Evolutionary conservation across 2,113 vertebrate species (phyloP), one percentile per base, ranked within the genome.

Genomic region (Cyrtonyx montezumae): DNA sequence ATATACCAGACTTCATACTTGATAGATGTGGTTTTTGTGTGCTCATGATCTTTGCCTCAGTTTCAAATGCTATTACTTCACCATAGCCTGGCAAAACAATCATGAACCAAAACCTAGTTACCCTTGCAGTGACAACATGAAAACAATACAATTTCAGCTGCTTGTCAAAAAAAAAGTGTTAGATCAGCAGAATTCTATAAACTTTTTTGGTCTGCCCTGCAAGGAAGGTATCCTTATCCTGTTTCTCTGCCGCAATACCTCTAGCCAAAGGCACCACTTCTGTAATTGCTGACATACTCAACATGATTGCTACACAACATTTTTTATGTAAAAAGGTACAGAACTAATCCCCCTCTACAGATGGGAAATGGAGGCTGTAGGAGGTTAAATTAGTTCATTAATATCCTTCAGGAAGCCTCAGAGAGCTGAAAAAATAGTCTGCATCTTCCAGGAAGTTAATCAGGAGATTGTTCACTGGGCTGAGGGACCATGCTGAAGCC

Each of bases 21-120:
- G 96, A 95, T 83, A 83, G 80, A 95, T 94, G 79, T 28, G 49
- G 5, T 76, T 97, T 94, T 92, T 96, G 93, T 79, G 93, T 97
- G 94, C 96, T 96, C 91, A 94, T 92, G 53, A 61, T 69, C 81
- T 90, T 95, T 81, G 69, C 82, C 91, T 96, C 79, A 93, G 84
- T 34, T 95, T 94, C 30, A 51, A 90, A 85, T 70, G n/a, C 61
- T 95, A 65, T 93, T 84, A 68, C 80, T 95, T 84, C 17, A 88
- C 9, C 53, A 9, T 59, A 1, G 5, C 11, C 34, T 85, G 89
- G 25, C 79, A 92, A 88, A 71, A 84, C 88, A 95, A 49, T 87
- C 87, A 76, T 87, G 75, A 96, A 91, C 19, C 87, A 82, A 87
- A 79, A 67, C n/a, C n/a, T n/a, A 53, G 7, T 75, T 91, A 63